Conservation (phyloP, 37 sponge, comb jelly and placozoan species). For the Amphimedon queenslandica region DNA sequence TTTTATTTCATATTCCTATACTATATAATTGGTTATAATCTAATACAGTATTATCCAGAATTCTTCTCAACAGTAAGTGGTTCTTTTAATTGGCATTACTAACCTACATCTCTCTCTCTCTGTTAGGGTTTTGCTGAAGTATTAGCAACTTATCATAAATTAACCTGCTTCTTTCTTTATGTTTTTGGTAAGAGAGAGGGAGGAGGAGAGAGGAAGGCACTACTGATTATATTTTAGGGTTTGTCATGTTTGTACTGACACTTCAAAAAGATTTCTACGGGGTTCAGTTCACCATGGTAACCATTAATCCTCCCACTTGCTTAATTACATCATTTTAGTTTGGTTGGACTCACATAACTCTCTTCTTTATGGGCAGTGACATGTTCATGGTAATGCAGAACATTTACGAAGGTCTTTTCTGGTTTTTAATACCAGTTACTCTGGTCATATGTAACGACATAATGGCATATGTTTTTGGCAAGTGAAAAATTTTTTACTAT, state of each 20-base stretch:
- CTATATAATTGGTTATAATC: conserved; percentile 78
- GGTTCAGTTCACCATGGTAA: conserved; percentile 81
- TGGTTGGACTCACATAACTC: conserved; percentile 93
- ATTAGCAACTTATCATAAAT: conserved; percentile 72
- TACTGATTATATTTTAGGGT: too few species aligned
- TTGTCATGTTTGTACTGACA: conserved; percentile 87
- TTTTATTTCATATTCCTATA: not conserved
- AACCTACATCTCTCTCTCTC: not conserved
- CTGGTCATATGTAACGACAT: conserved; percentile 98
- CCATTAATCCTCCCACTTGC: too few species aligned
- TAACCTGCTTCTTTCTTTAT: conserved; percentile 84
- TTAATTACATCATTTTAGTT: conserved; percentile 68
- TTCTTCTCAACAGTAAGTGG: conserved; percentile 5
- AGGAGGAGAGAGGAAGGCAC: too few species aligned
- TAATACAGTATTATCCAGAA: conserved; percentile 63
- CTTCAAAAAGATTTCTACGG: conserved; percentile 79
- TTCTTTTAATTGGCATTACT: not conserved
- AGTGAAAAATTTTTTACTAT: conserved; percentile 13
- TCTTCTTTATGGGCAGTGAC: conserved; percentile 77
- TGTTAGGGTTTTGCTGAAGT: conserved; percentile 41
- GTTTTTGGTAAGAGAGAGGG: conserved; percentile 60
- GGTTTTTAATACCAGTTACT: conserved; percentile 91
- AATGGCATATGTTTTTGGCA: conserved; percentile 93
- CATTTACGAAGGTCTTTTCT: conserved; percentile 77
- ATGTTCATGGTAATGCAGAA: conserved; percentile 86